These are phyloP conservation scores for Microtus montanus DNA, from an alignment of 2,113 vertebrate genomes.

Conservation along the genomic window DNA sequence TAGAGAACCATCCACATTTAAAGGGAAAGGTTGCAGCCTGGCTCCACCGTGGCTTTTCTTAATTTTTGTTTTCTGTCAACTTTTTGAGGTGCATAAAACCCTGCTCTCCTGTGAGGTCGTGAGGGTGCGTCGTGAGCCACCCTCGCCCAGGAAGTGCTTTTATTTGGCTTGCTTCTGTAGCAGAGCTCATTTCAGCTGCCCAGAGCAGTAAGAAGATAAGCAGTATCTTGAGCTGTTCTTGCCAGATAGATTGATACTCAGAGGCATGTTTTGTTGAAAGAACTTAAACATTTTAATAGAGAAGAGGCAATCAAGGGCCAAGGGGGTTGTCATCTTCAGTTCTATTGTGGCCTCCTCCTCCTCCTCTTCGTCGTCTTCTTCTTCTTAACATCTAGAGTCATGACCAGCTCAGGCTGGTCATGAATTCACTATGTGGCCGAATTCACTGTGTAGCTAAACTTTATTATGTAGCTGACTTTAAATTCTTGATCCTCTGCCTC, in stretches of 20 bases:
- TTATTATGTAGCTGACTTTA: neutral
- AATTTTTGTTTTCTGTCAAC: neutral
- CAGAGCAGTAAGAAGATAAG: neutral
- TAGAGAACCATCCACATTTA: neutral
- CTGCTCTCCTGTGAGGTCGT: neutral
- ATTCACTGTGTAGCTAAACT: neutral
- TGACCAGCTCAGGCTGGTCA: neutral
- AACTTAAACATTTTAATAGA: slow-evolving; percentile 6
- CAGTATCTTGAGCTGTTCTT: neutral
- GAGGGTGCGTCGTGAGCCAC: neutral
- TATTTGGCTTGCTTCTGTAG: neutral
- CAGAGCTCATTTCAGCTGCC: slow-evolving; percentile 3
- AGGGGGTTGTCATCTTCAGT: neutral
- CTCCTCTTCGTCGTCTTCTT: rapidly evolving
- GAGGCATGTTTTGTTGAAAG: neutral
- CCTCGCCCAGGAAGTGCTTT: slow-evolving; percentile 20
- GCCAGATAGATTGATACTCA: neutral
- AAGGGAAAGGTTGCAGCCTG: neutral
- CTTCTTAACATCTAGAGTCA: neutral
- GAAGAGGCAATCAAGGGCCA: neutral
- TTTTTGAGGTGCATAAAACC: slow-evolving; percentile 7
- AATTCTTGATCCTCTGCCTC: neutral
- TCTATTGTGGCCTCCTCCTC: neutral
- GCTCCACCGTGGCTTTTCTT: neutral
- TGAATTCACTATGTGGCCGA: neutral